Conservation (phyloP, 2,113 vertebrate species). For the Podarcis muralis region DNA sequence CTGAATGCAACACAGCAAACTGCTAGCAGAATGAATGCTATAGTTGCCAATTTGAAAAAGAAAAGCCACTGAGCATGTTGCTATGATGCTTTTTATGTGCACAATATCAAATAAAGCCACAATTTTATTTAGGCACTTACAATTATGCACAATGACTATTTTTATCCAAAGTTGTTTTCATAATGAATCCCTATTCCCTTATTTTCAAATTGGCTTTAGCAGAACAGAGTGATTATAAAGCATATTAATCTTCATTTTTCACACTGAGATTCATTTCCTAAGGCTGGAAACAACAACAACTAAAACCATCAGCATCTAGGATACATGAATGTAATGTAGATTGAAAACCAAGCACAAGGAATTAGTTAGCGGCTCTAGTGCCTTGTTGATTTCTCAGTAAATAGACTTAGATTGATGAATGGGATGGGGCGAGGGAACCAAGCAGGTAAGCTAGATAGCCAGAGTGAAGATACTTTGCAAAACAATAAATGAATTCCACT, state of each 20-base stretch:
- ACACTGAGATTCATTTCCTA: constrained; percentile 75
- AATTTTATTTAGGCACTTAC: constrained; percentile 31
- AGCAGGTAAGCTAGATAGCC: constrained; percentile 48
- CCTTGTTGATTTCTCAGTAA: constrained; percentile 77
- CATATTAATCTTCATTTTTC: constrained; percentile 85
- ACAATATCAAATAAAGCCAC: constrained; percentile 32
- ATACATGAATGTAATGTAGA: constrained; percentile 75
- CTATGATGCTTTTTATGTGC: constrained; percentile 25
- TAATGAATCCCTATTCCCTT: constrained; percentile 40
- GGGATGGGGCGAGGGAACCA: constrained; percentile 52
- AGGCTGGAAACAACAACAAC: constrained; percentile 69
- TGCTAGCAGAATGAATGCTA: not conserved
- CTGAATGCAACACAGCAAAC: not conserved
- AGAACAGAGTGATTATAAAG: constrained; percentile 76
- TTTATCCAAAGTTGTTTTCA: constrained; percentile 60
- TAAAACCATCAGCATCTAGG: constrained; percentile 64
- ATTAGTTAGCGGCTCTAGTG: constrained; percentile 74
- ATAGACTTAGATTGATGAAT: constrained; percentile 76
- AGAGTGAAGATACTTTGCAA: constrained; percentile 55
- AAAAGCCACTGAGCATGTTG: not conserved
- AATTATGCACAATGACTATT: constrained; percentile 34
- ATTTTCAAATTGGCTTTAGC: constrained; percentile 73
- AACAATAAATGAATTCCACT: constrained; percentile 19
- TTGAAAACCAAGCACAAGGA: constrained; percentile 78
- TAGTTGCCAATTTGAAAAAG: constrained; percentile 12